Evolutionary conservation across 2,888 invertebrate species (phyloP).

Genomic region (Ophion obscuratus): DNA sequence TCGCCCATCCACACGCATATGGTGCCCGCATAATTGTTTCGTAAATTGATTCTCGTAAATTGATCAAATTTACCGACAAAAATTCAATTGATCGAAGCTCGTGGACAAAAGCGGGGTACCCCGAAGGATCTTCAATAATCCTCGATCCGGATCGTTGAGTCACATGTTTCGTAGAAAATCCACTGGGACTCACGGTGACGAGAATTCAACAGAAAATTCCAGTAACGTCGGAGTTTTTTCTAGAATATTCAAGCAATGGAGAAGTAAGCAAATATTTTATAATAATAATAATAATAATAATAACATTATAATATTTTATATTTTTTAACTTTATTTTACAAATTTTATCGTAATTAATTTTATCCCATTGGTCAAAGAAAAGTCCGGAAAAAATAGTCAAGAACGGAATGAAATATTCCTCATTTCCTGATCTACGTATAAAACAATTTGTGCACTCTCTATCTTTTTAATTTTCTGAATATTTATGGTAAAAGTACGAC

Average conservation of each 20-base stretch:
- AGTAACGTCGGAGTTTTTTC: conserved; percentile 76
- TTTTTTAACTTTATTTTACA: not conserved
- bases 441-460: no score
- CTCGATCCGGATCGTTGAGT: conserved; percentile 74
- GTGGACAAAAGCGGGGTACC: conserved; percentile 76
- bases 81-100: no score
- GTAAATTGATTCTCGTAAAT: no score
- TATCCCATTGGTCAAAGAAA: no score
- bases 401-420: not conserved
- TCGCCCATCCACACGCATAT: not conserved
- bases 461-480: no score
- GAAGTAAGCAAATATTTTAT: conserved; percentile 70
- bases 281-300: not conserved
- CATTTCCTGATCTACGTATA: no score
- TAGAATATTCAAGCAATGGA: conserved; percentile 75
- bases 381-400: no score
- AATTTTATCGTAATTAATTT: no score
- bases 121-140: conserved; percentile 70
- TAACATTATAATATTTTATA: not conserved
- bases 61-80: no score
- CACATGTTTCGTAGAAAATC: conserved; percentile 72
- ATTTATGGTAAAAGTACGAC: no score
- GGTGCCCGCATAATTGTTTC: no score
- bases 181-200: conserved; percentile 61
- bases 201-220: conserved; percentile 65